A percentile compares a stretch with the other conserved stretches of the same genome.
Evolutionary conservation across 2,888 invertebrate genomes (phyloP).

Genomic region (Chironomus tentans): DNA sequence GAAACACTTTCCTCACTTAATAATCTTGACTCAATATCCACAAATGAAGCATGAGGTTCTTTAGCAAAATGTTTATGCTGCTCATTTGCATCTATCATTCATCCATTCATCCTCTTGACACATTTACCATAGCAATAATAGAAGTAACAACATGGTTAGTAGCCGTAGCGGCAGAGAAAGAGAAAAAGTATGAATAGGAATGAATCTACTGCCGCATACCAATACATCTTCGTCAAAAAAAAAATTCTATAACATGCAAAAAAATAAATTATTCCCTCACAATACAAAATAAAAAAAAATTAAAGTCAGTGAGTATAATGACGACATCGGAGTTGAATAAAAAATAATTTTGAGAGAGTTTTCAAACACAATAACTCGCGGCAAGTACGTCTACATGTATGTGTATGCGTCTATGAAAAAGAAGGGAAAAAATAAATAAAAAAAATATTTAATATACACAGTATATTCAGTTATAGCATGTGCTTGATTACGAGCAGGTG

Average conservation of each 20-base stretch:
- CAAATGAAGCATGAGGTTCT: not conserved
- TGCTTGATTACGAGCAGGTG: conserved; percentile 10
- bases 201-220: not conserved
- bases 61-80: not conserved
- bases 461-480: conserved; percentile 4
- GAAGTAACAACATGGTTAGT: not conserved
- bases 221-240: not conserved
- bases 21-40: not conserved
- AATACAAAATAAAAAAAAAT: not conserved
- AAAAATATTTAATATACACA: not conserved
- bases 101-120: not conserved
- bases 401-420: not conserved
- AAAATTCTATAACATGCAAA: not conserved
- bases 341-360: not conserved
- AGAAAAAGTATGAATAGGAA: no score
- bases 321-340: not conserved
- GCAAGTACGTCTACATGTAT: no score
- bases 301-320: not conserved
- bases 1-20: not conserved
- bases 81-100: not conserved
- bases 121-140: not conserved
- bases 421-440: not conserved
- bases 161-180: no score
- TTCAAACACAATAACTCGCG: no score
- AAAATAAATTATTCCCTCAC: not conserved